phyloP scores from a whole-genome alignment of 64 coral and sea anemone genomes.

The Trachythela sp. region DNA sequence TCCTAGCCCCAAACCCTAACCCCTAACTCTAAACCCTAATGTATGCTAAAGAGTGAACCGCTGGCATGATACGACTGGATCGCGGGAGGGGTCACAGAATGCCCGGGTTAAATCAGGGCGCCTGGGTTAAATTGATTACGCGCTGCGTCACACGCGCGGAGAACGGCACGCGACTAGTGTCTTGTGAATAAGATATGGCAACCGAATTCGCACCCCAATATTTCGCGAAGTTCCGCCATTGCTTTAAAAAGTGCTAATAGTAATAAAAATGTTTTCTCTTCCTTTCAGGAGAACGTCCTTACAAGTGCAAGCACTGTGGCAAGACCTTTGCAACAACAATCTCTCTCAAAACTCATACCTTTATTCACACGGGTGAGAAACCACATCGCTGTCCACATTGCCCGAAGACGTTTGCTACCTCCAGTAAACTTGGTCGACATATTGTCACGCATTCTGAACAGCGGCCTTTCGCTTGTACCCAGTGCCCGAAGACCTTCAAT shows the following conservation, averaged over 20 bases:
- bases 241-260: no score
- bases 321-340: constrained; percentile 79
- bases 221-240: no score
- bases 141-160: neutral
- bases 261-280: neutral
- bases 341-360: constrained; percentile 73
- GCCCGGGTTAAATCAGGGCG: no score
- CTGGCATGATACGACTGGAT: no score
- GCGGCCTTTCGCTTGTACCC: constrained; percentile 59
- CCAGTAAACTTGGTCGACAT: constrained; percentile 72
- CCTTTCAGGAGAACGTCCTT: constrained; percentile 61
- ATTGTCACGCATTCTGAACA: constrained; percentile 77
- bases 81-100: no score
- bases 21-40: no score
- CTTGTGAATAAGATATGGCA: no score
- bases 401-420: constrained; percentile 74
- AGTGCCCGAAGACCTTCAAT: constrained; percentile 70
- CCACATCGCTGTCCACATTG: constrained; percentile 76
- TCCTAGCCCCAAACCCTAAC: no score
- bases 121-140: no score
- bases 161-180: no score
- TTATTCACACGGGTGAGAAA: constrained; percentile 74
- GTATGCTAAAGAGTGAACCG: no score
- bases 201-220: no score
- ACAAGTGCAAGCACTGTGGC: constrained; percentile 69